Percentiles rank a stretch among this genome's conserved stretches.
phyloP scores from a whole-genome alignment of 2,888 invertebrate species.

The Xanthorhoe designata region DNA sequence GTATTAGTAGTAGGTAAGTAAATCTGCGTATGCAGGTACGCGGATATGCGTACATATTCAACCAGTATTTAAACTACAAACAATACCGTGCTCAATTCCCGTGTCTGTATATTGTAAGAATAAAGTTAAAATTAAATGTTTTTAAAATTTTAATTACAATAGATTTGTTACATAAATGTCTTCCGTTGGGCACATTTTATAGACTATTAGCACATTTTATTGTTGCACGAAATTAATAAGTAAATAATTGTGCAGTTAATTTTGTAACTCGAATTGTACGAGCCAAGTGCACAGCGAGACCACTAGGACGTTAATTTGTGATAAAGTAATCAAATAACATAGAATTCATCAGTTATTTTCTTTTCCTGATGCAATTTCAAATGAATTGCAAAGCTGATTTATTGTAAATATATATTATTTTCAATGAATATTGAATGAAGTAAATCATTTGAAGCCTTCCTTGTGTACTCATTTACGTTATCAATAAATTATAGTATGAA shows the following conservation, averaged over 20 bases:
- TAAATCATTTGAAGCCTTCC: conserved; percentile 84
- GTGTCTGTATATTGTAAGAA: conserved; percentile 77
- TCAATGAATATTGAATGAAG: conserved; percentile 82
- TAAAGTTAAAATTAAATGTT: conserved; percentile 78
- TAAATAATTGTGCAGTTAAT: conserved; percentile 50
- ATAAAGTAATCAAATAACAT: conserved; percentile 58
- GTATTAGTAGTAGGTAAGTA: conserved; percentile 27
- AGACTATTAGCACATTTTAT: conserved; percentile 79
- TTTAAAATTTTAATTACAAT: conserved; percentile 88
- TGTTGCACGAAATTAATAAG: conserved; percentile 63
- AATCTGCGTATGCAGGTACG: conserved; percentile 51
- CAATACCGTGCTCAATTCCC: conserved; percentile 80
- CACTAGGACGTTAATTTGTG: conserved; percentile 80
- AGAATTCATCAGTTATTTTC: conserved; percentile 63
- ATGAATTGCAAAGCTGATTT: conserved; percentile 80
- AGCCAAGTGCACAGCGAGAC: conserved; percentile 82
- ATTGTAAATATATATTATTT: conserved; percentile 82
- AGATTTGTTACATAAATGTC: conserved; percentile 94
- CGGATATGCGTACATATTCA: conserved; percentile 42
- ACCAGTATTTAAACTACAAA: conserved; percentile 75
- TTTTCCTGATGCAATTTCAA: conserved; percentile 72
- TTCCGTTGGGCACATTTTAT: conserved; percentile 85
- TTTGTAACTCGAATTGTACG: conserved; percentile 51
- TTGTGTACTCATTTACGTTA: conserved; percentile 87
- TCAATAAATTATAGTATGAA: conserved; percentile 85